phyloP scores from a whole-genome alignment of 2,113 vertebrate species.

The Engraulis encrasicolus region DNA sequence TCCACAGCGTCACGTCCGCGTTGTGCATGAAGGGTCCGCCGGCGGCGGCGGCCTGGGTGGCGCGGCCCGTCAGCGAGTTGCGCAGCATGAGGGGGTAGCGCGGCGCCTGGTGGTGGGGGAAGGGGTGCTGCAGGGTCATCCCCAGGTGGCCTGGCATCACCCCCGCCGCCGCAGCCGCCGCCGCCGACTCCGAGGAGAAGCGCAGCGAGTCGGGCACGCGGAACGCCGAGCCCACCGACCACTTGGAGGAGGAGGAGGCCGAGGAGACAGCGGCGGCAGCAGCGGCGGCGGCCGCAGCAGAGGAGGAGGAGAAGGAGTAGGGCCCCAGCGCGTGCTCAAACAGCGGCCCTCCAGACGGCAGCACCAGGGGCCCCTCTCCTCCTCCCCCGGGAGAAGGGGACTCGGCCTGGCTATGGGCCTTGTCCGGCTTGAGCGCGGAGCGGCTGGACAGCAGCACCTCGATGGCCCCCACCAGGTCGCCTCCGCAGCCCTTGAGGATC shows the following conservation, averaged over 20 bases:
- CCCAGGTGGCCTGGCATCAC: conserved; percentile 82
- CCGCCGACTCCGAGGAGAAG: conserved; percentile 83
- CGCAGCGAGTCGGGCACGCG: conserved; percentile 91
- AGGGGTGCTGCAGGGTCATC: conserved; percentile 89
- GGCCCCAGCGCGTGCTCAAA: conserved; percentile 90
- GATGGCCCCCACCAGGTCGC: conserved; percentile 94
- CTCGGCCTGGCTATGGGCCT: conserved; percentile 69
- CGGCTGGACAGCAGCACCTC: conserved; percentile 94
- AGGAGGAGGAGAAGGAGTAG: conserved; percentile 88
- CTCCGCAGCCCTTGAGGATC: conserved; percentile 92
- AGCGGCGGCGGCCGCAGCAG: conserved; percentile 90
- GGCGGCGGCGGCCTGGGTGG: conserved; percentile 83
- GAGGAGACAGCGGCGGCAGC: conserved; percentile 90
- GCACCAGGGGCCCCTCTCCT: conserved; percentile 75
- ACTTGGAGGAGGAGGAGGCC: conserved; percentile 93
- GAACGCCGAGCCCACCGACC: conserved; percentile 97
- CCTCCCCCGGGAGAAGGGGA: neutral
- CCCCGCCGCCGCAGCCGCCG: conserved; percentile 70
- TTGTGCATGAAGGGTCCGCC: conserved; percentile 90
- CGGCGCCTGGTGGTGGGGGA: conserved; percentile 92
- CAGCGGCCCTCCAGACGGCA: conserved; percentile 87
- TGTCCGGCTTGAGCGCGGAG: conserved; percentile 70
- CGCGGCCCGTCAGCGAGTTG: conserved; percentile 89
- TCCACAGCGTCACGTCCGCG: conserved; percentile 96
- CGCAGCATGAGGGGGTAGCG: conserved; percentile 94